Evolutionary conservation across 2,888 invertebrate genomes (phyloP).

Genomic region (Cerceris rybyensis): DNA sequence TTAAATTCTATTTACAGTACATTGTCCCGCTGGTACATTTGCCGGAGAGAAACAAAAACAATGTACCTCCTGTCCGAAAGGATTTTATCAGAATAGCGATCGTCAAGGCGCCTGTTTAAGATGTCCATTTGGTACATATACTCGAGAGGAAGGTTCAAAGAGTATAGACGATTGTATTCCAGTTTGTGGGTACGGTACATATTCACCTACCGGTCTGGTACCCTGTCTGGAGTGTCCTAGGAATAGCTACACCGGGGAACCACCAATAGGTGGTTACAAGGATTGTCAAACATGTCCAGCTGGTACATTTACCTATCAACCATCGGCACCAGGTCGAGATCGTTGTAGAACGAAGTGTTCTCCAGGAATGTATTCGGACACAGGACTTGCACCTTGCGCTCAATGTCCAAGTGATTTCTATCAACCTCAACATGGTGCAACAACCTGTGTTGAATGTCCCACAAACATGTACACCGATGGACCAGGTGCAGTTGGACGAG

Average conservation of each 20-base stretch:
- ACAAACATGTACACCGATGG: constrained; percentile 94
- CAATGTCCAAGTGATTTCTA: constrained; percentile 96
- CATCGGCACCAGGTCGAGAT: constrained; percentile 92
- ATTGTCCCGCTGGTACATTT: constrained; percentile 98
- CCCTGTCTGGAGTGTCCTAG: constrained; percentile 97
- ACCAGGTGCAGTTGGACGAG: constrained; percentile 90
- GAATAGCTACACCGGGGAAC: constrained; percentile 94
- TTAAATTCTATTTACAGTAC: constrained; percentile 84
- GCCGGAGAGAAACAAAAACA: constrained; percentile 94
- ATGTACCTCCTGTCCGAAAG: constrained; percentile 95
- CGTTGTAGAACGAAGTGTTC: constrained; percentile 94
- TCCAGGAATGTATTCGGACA: constrained; percentile 95
- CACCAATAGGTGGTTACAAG: constrained; percentile 94
- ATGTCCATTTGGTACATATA: constrained; percentile 97
- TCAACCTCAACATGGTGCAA: constrained; percentile 92
- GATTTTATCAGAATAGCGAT: constrained; percentile 96
- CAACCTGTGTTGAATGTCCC: constrained; percentile 94
- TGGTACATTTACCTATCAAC: constrained; percentile 94
- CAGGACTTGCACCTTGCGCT: constrained; percentile 96
- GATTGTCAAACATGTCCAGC: constrained; percentile 97
- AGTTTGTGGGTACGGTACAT: constrained; percentile 97
- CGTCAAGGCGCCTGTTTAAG: constrained; percentile 94
- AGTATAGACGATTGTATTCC: constrained; percentile 93
- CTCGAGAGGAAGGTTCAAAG: constrained; percentile 94
- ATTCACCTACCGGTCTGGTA: constrained; percentile 96